Evolutionary conservation across 2,113 vertebrate species (phyloP).

Genomic region (Haemorhous mexicanus): DNA sequence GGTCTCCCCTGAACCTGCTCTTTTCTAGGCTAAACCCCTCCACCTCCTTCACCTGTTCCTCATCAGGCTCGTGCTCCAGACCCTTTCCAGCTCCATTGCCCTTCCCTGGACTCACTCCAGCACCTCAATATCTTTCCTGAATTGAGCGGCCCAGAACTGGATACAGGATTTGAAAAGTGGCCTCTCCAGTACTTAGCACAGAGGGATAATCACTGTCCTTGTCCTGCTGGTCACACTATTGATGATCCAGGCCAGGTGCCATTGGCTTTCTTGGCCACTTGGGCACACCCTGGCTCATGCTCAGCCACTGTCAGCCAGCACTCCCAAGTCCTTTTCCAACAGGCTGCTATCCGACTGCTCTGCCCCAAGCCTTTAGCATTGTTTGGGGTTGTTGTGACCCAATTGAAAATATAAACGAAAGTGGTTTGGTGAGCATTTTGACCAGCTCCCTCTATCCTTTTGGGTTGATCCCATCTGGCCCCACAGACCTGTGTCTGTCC

Average conservation of each 20-base stretch:
- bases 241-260: background rate
- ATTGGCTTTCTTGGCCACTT: background rate
- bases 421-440: background rate
- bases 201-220: background rate
- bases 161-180: background rate
- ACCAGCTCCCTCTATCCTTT: background rate
- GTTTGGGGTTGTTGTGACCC: background rate
- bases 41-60: background rate
- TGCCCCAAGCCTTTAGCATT: background rate
- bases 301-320: background rate
- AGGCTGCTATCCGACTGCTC: background rate
- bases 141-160: background rate
- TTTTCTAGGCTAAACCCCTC: background rate
- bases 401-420: background rate
- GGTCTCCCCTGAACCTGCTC: background rate
- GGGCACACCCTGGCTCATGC: background rate
- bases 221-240: background rate
- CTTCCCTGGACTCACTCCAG: background rate
- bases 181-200: background rate
- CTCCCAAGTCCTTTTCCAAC: background rate
- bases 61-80: accelerated
- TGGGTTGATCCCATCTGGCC: background rate
- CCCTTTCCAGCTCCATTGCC: background rate
- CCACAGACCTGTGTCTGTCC: background rate
- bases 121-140: background rate